These are phyloP conservation scores for Eudasyphora cyanicolor DNA, from an alignment of 2,888 invertebrate species.

Conservation along the genomic window DNA sequence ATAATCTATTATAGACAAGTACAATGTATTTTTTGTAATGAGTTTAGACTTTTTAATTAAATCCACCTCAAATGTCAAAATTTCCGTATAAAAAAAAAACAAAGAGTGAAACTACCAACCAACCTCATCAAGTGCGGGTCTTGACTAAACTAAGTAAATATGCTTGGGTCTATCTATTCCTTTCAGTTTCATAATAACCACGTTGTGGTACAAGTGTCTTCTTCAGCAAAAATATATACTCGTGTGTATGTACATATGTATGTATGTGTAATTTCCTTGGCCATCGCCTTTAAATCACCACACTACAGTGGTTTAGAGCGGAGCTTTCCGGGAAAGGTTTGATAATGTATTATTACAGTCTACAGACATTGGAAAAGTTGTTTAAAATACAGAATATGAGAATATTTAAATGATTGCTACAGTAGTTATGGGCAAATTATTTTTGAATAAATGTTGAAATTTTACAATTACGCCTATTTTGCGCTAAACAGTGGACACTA, in stretches of 20 bases:
- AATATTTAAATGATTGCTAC: too few species aligned
- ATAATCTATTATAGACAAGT: conserved; percentile 40
- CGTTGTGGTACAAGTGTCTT: too few species aligned
- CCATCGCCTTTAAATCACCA: background rate
- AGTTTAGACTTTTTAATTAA: background rate
- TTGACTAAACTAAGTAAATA: conserved; percentile 67
- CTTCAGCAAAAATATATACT: background rate
- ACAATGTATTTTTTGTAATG: background rate
- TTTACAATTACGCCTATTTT: too few species aligned
- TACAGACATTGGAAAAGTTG: too few species aligned
- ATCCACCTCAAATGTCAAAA: background rate
- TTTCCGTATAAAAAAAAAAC: background rate
- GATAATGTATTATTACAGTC: too few species aligned
- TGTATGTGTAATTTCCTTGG: background rate
- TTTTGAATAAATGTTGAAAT: too few species aligned
- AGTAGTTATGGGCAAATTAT: too few species aligned
- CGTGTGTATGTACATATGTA: background rate
- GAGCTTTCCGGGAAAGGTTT: background rate
- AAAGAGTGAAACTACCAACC: conserved; percentile 65
- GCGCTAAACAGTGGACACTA: too few species aligned
- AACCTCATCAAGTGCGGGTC: conserved; percentile 59
- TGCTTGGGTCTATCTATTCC: conserved; percentile 70
- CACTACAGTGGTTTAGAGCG: conserved; percentile 2
- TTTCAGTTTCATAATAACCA: conserved; percentile 73
- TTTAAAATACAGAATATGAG: too few species aligned